phyloP scores from a whole-genome alignment of 2,888 invertebrate species.

The Ernsta delagoae region DNA sequence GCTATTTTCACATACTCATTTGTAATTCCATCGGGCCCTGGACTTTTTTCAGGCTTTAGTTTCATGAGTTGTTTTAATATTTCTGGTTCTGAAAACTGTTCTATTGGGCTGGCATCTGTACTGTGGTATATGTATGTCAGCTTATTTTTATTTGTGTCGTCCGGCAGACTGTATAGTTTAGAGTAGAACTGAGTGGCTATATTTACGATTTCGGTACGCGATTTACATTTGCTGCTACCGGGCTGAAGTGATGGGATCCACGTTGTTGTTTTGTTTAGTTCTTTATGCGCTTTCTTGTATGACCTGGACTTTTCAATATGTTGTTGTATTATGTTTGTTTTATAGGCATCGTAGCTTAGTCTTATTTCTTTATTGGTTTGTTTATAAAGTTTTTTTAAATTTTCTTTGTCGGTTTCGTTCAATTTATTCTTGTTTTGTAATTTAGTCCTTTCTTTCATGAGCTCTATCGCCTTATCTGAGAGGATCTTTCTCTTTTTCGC shows the following conservation, averaged over 20 bases:
- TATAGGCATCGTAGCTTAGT: constrained; percentile 36
- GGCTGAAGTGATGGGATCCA: constrained; percentile 37
- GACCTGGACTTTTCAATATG: constrained; percentile 36
- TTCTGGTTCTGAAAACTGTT: constrained; percentile 37
- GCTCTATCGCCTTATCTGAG: constrained; percentile 35
- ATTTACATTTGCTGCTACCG: constrained; percentile 29
- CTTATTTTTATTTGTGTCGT: too few relatives aligned
- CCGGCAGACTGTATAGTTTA: constrained; percentile 29
- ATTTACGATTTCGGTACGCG: constrained; percentile 38
- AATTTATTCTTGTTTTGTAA: constrained; percentile 40
- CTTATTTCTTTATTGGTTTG: constrained; percentile 42
- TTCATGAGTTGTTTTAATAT: constrained; percentile 39
- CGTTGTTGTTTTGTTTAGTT: constrained; percentile 30
- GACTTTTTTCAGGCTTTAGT: constrained; percentile 42
- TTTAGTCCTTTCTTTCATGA: constrained; percentile 40
- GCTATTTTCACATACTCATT: constrained; percentile 2
- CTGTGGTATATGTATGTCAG: constrained; percentile 13
- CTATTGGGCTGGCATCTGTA: constrained; percentile 20
- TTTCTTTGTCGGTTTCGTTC: constrained; percentile 37
- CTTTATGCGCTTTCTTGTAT: constrained; percentile 39
- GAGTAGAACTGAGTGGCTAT: constrained; percentile 39
- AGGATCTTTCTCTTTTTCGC: constrained; percentile 17
- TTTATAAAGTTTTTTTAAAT: constrained; percentile 39
- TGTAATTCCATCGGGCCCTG: constrained; percentile 40
- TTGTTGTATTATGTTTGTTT: constrained; percentile 34